phyloP scores from a whole-genome alignment of 2,113 vertebrate species.

The Pagrus major region DNA sequence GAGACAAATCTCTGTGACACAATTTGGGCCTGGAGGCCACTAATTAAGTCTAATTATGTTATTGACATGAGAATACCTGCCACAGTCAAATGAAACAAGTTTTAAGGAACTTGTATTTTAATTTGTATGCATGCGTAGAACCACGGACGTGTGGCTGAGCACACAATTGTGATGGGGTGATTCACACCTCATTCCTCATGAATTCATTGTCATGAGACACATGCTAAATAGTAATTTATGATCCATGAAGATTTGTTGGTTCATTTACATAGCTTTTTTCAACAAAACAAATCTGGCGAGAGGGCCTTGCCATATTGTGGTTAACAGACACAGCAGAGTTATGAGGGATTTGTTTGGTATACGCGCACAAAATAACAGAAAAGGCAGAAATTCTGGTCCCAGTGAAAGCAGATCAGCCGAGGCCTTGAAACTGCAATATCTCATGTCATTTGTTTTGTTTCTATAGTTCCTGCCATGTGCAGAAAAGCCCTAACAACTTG shows the following conservation, averaged over 20 bases:
- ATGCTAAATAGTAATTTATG: neutral
- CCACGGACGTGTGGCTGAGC: conserved; percentile 7
- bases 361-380: neutral
- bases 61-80: conserved; percentile 47
- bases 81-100: conserved; percentile 10
- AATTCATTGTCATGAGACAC: neutral
- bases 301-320: neutral
- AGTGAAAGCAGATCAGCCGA: neutral
- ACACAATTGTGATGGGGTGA: neutral
- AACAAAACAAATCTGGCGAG: neutral
- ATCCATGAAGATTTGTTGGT: neutral
- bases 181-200: conserved; percentile 6
- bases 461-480: neutral
- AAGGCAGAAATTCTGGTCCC: neutral
- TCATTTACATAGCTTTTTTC: neutral
- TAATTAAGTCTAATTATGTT: conserved; percentile 49
- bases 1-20: conserved; percentile 49
- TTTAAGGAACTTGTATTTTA: neutral
- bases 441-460: neutral
- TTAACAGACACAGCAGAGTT: neutral
- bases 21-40: conserved; percentile 27
- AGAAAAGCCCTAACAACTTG: neutral
- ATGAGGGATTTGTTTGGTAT: neutral
- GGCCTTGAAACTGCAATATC: neutral
- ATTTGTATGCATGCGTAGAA: neutral